phyloP scores from a whole-genome alignment of 2,888 invertebrate genomes.

The Meloe dianella region DNA sequence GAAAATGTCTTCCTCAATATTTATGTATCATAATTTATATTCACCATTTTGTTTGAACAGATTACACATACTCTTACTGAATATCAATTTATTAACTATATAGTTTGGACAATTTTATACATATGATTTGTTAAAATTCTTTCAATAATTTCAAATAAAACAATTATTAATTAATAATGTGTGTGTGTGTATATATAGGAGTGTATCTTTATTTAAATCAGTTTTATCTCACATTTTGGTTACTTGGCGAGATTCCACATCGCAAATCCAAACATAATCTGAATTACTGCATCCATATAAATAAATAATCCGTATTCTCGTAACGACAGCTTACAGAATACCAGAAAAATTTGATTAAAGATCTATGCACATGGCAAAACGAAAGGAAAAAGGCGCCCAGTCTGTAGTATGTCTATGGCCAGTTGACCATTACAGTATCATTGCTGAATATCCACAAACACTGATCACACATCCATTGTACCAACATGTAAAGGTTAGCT shows the following conservation, averaged over 20 bases:
- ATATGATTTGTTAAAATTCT: not conserved
- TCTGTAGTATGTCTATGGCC: slow-evolving; percentile 59
- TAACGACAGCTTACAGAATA: slow-evolving; percentile 58
- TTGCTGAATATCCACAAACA: slow-evolving; percentile 6
- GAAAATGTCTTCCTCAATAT: slow-evolving; percentile 43
- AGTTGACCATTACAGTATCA: slow-evolving; percentile 46
- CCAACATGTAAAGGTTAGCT: slow-evolving; percentile 57
- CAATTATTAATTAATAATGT: slow-evolving; percentile 15
- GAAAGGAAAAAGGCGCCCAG: slow-evolving; percentile 56
- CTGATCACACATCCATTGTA: slow-evolving; percentile 37
- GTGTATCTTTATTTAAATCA: not conserved
- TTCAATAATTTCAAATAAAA: not conserved
- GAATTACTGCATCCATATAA: slow-evolving; percentile 51
- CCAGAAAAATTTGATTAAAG: slow-evolving; percentile 60
- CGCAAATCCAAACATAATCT: slow-evolving; percentile 42
- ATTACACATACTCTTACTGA: slow-evolving; percentile 43
- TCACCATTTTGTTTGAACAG: slow-evolving; percentile 52
- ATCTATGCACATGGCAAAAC: slow-evolving; percentile 57
- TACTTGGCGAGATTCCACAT: slow-evolving; percentile 43
- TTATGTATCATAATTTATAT: slow-evolving; percentile 56
- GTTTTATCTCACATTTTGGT: slow-evolving; percentile 31
- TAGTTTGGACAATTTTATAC: not conserved
- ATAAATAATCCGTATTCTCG: slow-evolving; percentile 53
- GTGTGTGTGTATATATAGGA: no score
- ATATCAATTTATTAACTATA: slow-evolving; percentile 35